phyloP scores from a whole-genome alignment of 2,888 invertebrate genomes.

The Drosophila hamatofila region DNA sequence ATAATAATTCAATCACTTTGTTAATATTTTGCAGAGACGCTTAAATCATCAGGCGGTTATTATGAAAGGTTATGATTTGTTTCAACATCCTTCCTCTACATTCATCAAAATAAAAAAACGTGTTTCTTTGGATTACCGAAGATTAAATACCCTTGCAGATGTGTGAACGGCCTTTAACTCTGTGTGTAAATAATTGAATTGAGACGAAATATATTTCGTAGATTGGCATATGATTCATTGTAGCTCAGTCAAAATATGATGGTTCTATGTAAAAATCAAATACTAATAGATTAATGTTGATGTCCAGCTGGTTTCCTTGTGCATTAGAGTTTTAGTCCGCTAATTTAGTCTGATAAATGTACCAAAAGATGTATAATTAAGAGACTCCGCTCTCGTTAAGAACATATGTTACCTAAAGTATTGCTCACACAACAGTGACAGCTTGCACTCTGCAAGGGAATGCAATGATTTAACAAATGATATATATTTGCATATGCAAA shows the following conservation, averaged over 20 bases:
- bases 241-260: neutral
- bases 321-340: neutral
- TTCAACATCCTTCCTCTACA: slow-evolving; percentile 70
- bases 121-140: slow-evolving; percentile 1
- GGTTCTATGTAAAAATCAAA: neutral
- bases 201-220: neutral
- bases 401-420: neutral
- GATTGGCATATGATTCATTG: neutral
- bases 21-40: slow-evolving; percentile 86
- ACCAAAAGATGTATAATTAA: neutral
- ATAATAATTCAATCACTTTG: slow-evolving; percentile 83
- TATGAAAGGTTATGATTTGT: slow-evolving; percentile 85
- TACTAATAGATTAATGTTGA: neutral
- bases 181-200: neutral
- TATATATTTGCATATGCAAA: slow-evolving; percentile 29
- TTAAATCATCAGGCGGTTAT: slow-evolving; percentile 85
- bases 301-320: neutral
- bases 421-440: neutral
- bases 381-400: neutral
- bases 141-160: slow-evolving; percentile 10
- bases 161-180: neutral
- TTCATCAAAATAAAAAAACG: slow-evolving; percentile 21
- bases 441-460: slow-evolving; percentile 18
- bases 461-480: slow-evolving; percentile 18
- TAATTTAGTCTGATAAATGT: neutral